A percentile compares a stretch with the other conserved stretches of the same genome.
phyloP scores from a whole-genome alignment of 2,888 invertebrate species.

The Drosophila borealis region DNA sequence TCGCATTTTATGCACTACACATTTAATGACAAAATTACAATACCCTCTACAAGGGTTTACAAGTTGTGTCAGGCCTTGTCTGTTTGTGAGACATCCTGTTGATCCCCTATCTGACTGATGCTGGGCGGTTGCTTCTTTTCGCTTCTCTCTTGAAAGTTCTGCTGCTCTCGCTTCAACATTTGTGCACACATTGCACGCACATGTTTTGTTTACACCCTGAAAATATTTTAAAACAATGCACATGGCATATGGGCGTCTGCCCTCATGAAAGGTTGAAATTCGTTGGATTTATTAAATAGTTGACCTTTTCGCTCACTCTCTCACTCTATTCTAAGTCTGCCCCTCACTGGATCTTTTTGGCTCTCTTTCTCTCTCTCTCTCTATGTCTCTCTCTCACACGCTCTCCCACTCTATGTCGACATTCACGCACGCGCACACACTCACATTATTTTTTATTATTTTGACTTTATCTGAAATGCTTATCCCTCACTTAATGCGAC shows the following conservation, averaged over 20 bases:
- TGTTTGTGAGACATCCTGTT: constrained; percentile 41
- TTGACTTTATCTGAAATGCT: constrained; percentile 74
- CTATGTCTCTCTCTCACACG: neutral
- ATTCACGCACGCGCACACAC: constrained; percentile 52
- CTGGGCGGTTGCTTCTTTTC: neutral
- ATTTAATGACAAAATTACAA: no score
- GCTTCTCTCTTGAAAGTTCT: neutral
- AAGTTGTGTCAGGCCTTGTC: constrained; percentile 17
- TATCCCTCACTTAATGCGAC: constrained; percentile 62
- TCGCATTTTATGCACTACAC: no score
- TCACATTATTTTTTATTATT: constrained; percentile 75
- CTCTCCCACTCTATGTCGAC: constrained; percentile 1
- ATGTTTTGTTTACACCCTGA: constrained; percentile 61
- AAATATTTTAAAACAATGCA: constrained; percentile 50
- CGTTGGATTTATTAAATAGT: constrained; percentile 62
- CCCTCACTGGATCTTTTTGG: constrained; percentile 5
- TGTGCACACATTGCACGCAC: constrained; percentile 70
- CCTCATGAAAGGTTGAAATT: constrained; percentile 75
- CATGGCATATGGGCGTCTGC: constrained; percentile 56
- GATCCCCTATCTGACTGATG: constrained; percentile 27
- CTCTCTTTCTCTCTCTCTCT: neutral
- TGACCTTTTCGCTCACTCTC: constrained; percentile 49
- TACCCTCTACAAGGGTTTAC: no score
- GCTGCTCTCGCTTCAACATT: constrained; percentile 37
- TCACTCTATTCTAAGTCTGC: neutral